Evolutionary conservation across 2,797 vertebrate genomes (phyloP), one percentile per base, ranked within the genome.

Genomic region (Clarias platycephalus): DNA sequence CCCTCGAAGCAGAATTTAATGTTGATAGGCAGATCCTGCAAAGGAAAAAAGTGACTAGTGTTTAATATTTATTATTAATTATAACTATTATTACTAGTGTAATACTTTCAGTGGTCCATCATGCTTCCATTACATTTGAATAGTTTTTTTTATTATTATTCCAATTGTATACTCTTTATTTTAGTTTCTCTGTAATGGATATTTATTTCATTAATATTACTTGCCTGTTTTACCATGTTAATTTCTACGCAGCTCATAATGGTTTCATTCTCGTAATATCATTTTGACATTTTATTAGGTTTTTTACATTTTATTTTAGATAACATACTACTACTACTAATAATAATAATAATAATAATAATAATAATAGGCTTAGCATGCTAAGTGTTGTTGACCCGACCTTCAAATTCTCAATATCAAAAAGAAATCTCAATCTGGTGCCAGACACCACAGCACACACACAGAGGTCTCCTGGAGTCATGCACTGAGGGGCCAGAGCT

Each of bases 1-100:
- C 98, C 98, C 88, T 99, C 98, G 0, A 99, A 95, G 90, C 98
- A 99, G 93, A 99, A 98, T 81, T 97, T 97, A 76, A 99, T 84
- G 88, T 99, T 99, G 92, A 99, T 97, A 4, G 98, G 98, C 86
- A 99, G 89, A 3, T 97, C 97, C 98, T 99, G 90, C 37, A 40
- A 18, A 37, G 4, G 4, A 10, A 20, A 12, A n/a, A 40, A 31
- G n/a, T 2, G 66, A 5, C 15, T 5, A 9, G 15, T 3, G 9
- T 6, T 22, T 34, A 31, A 76, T 5, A 58, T 31, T 57, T 12
- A 0, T 57, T 49, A 49, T 49, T 49, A 49, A 49, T 2, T 49
- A 49, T 49, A 49, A 53, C 49, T 13, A 53, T 13, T 53, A 53
- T 49, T 13, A 49, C 10, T 49, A 49, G 12, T 2, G 13, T 53